Evolutionary conservation across 2,888 invertebrate genomes (phyloP).

Genomic region (Dasysyrphus albostriatus): DNA sequence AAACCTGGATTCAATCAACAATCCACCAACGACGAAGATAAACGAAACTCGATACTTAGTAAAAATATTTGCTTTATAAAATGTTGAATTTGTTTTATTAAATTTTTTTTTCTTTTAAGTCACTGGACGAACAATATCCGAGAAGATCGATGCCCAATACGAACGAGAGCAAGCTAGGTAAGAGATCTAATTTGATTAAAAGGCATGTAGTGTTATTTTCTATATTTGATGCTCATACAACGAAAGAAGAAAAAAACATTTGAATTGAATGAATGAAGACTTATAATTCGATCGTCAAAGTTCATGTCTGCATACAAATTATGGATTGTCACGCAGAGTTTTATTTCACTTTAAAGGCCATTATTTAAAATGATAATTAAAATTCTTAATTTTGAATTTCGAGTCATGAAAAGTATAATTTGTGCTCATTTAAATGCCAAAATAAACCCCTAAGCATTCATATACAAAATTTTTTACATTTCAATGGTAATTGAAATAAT

Average conservation of each 20-base stretch:
- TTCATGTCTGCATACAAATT: too few relatives aligned
- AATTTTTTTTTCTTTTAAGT: constrained; percentile 18
- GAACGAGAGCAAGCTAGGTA: background rate
- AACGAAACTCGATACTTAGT: constrained; percentile 24
- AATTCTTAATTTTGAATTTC: too few relatives aligned
- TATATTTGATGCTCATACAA: background rate
- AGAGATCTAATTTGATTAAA: background rate
- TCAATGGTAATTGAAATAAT: too few relatives aligned
- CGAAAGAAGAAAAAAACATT: background rate
- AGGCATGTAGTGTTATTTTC: background rate
- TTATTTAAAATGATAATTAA: too few relatives aligned
- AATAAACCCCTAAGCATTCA: too few relatives aligned
- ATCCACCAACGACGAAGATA: background rate
- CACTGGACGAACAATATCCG: constrained; percentile 8
- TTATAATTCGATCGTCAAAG: background rate
- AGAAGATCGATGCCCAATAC: background rate
- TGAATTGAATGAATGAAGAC: background rate
- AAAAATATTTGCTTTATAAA: background rate
- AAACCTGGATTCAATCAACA: constrained; percentile 6
- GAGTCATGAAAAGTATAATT: too few relatives aligned
- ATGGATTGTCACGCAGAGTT: too few relatives aligned
- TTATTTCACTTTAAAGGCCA: too few relatives aligned
- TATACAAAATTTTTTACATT: too few relatives aligned
- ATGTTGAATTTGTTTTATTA: background rate
- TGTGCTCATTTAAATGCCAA: too few relatives aligned